Evolutionary conservation across 2,888 invertebrate genomes (phyloP).

Genomic region (Leptopilina myrica): DNA sequence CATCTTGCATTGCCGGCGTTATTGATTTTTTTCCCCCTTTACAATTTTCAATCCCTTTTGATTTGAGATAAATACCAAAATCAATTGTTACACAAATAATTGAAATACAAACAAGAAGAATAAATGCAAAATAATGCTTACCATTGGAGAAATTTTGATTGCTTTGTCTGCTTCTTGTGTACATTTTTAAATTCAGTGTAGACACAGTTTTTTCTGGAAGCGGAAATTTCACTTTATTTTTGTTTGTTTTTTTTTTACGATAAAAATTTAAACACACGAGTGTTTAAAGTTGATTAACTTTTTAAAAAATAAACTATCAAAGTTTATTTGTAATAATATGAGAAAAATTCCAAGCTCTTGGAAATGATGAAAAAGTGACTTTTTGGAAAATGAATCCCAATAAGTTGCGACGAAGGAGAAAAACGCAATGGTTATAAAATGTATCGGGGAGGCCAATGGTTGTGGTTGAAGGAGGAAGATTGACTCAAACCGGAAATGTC

Average conservation of each 20-base stretch:
- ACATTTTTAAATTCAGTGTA: conserved; percentile 7
- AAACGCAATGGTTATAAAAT: too few species aligned
- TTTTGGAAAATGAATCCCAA: neutral
- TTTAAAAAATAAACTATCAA: neutral
- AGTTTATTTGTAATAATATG: neutral
- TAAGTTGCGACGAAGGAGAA: neutral
- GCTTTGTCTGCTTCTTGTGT: conserved; percentile 28
- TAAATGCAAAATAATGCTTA: neutral
- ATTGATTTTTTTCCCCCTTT: neutral
- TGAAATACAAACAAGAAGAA: too few species aligned
- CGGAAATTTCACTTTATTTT: neutral
- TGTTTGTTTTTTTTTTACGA: too few species aligned
- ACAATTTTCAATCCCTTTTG: too few species aligned
- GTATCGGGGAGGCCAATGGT: too few species aligned
- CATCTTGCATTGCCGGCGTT: conserved; percentile 13
- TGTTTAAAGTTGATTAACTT: neutral
- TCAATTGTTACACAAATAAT: too few species aligned
- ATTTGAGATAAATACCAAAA: too few species aligned
- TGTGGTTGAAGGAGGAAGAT: too few species aligned
- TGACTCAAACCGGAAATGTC: too few species aligned
- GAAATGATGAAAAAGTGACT: neutral
- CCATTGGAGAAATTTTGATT: neutral
- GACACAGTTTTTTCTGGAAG: conserved; percentile 19
- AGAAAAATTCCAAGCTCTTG: too few species aligned
- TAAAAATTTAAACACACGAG: neutral